Percentiles rank a stretch among this genome's conserved stretches.
Conservation (phyloP, 2,113 vertebrate species). For the Atractosteus spatula region DNA sequence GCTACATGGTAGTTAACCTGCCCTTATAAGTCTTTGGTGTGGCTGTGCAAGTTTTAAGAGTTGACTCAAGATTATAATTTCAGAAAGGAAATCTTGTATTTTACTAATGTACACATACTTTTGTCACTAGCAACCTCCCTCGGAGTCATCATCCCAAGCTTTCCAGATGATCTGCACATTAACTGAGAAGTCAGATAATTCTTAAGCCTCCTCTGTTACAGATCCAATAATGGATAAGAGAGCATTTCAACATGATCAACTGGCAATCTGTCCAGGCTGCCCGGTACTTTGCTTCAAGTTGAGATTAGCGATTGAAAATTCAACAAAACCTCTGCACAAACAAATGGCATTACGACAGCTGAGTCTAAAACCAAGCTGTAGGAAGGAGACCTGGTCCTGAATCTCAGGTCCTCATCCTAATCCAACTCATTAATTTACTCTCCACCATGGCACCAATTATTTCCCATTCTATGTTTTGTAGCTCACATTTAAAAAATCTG, state of each 20-base stretch:
- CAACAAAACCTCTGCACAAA: slow-evolving; percentile 34
- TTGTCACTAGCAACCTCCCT: neutral
- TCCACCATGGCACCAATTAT: no score
- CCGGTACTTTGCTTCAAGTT: slow-evolving; percentile 74
- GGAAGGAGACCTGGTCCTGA: no score
- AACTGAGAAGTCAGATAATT: slow-evolving; percentile 89
- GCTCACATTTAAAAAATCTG: no score
- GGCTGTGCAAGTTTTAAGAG: no score
- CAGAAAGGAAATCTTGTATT: no score
- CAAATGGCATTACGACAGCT: neutral
- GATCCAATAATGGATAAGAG: slow-evolving; percentile 91
- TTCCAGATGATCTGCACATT: slow-evolving; percentile 90
- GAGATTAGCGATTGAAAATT: slow-evolving; percentile 71
- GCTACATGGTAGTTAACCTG: no score
- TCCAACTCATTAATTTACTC: no score
- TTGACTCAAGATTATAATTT: no score
- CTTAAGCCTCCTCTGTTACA: slow-evolving; percentile 91
- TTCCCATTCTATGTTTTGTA: no score
- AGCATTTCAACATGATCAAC: slow-evolving; percentile 84
- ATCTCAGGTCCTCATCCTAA: no score
- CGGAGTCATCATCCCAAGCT: slow-evolving; percentile 47
- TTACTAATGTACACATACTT: no score
- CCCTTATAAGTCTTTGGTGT: no score
- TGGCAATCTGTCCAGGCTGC: slow-evolving; percentile 84
- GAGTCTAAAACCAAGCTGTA: neutral